Base-by-base conservation (phyloP, 1,140 invertebrate species). In the Oscheius sp. region DNA sequence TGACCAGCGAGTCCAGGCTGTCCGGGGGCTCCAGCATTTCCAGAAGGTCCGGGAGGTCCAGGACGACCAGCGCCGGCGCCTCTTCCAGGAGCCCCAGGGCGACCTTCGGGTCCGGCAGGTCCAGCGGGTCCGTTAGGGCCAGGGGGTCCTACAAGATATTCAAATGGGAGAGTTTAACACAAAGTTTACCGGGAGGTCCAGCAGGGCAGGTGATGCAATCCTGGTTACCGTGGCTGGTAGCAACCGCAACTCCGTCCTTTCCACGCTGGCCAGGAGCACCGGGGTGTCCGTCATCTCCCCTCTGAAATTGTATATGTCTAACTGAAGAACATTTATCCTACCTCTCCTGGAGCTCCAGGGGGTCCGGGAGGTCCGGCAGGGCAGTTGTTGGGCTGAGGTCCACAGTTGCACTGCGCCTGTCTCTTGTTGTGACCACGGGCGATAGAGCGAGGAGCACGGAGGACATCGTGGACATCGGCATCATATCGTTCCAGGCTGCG, bases 331-430 rank as follows among this genome's bases (percentile, higher is more conserved):
- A n/a, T n/a, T n/a, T n/a, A n/a, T n/a, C n/a, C n/a, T n/a, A n/a
- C 26, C 15, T 66, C 70, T 68, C 71, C 71, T 7, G 64, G 46
- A 15, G 38, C 34, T 35, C 74, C 66, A 18, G 66, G 74, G 34
- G 66, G 64, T 34, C 74, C 74, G 29, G 74, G 73, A 38, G 74
- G 74, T n/a, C 74, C 74, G 20, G 58, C 65, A 32, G 74, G 74
- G 29, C 74, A 76, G 31, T 55, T 52, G 32, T 13, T 61, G 15
- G 74, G 38, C 28, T 67, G 52, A 18, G 59, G 26, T 36, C 49
- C 61, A 32, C 74, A 76, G 23, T 38, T 65, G 38, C 74, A 76
- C 0, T 34, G 36, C 1, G 74, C 61, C 42, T 52, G 63, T 46
- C 74, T 61, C 58, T 76, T 68, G 42, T 76, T 76, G 32, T 70